These are phyloP conservation scores for Subanguina moxae DNA, from an alignment of 1,140 invertebrate genomes.

Conservation along the genomic window DNA sequence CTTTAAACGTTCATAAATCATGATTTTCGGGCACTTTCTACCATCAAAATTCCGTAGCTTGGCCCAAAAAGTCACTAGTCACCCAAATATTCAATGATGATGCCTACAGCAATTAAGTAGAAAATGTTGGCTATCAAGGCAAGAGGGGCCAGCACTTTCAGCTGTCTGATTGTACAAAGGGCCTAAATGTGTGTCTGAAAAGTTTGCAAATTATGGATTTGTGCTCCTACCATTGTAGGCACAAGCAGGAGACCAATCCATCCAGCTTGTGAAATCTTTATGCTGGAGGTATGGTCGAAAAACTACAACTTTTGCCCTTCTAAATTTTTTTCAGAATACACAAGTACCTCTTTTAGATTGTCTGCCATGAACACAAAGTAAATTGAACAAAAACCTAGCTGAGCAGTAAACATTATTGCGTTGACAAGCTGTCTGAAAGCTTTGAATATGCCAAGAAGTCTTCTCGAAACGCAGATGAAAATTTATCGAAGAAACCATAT, in stretches of 20 bases:
- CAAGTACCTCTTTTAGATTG: slow-evolving; percentile 62
- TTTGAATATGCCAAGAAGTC: slow-evolving; percentile 5
- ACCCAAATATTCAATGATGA: slow-evolving; percentile 31
- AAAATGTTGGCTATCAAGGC: slow-evolving; percentile 44
- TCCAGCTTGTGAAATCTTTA: slow-evolving; percentile 38
- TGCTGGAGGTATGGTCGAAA: slow-evolving; percentile 39
- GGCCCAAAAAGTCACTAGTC: no score
- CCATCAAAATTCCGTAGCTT: no score
- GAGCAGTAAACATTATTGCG: slow-evolving; percentile 75
- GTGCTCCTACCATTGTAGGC: slow-evolving; percentile 36
- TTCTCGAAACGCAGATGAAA: not conserved
- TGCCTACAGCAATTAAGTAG: slow-evolving; percentile 41
- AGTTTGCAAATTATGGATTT: not conserved
- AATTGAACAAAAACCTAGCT: slow-evolving; percentile 90
- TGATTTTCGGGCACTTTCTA: no score
- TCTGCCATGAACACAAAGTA: slow-evolving; percentile 88
- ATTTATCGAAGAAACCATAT: not conserved
- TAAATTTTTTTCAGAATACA: slow-evolving; percentile 13
- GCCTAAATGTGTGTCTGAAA: not conserved
- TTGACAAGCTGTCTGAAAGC: slow-evolving; percentile 58
- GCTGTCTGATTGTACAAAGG: slow-evolving; percentile 46
- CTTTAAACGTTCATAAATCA: no score
- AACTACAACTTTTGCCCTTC: slow-evolving; percentile 29
- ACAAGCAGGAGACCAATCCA: slow-evolving; percentile 44
- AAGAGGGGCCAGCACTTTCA: slow-evolving; percentile 43